These are phyloP conservation scores for Zophobas morio DNA, from an alignment of 1,140 invertebrate species.

Conservation along the genomic window DNA sequence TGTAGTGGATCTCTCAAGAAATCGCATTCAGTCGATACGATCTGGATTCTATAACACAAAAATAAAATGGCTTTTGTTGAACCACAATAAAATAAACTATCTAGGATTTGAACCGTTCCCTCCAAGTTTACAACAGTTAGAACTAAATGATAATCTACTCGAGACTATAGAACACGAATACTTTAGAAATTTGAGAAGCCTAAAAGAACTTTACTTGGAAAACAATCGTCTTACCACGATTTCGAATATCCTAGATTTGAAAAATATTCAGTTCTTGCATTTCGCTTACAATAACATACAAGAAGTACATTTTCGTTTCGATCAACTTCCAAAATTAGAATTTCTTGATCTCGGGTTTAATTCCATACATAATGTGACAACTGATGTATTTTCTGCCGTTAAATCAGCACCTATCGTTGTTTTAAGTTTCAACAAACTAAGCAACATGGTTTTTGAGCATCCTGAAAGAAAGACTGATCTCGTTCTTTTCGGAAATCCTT, in stretches of 20 bases:
- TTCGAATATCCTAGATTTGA: background rate
- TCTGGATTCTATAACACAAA: background rate
- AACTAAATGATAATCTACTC: constrained; percentile 4
- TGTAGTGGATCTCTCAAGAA: constrained; percentile 6
- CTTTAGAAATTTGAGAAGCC: constrained; percentile 1
- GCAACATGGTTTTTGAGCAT: background rate
- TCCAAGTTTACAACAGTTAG: background rate
- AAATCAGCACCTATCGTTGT: background rate
- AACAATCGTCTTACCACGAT: background rate
- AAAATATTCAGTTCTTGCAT: background rate
- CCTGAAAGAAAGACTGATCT: constrained; percentile 12
- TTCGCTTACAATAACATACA: constrained; percentile 7
- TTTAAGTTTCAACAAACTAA: constrained; percentile 3
- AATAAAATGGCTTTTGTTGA: constrained; percentile 13
- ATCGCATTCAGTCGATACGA: background rate
- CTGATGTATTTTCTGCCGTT: background rate
- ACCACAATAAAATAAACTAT: constrained; percentile 4
- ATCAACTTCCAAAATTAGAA: background rate
- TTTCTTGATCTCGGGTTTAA: background rate
- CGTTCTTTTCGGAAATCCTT: constrained; percentile 9
- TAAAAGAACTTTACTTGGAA: constrained; percentile 6
- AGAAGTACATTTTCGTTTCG: background rate
- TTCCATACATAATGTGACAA: constrained; percentile 12
- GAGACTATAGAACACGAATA: background rate
- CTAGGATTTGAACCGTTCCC: background rate